Evolutionary conservation across 2,888 invertebrate genomes (phyloP).

Genomic region (Tachystola acroxantha): DNA sequence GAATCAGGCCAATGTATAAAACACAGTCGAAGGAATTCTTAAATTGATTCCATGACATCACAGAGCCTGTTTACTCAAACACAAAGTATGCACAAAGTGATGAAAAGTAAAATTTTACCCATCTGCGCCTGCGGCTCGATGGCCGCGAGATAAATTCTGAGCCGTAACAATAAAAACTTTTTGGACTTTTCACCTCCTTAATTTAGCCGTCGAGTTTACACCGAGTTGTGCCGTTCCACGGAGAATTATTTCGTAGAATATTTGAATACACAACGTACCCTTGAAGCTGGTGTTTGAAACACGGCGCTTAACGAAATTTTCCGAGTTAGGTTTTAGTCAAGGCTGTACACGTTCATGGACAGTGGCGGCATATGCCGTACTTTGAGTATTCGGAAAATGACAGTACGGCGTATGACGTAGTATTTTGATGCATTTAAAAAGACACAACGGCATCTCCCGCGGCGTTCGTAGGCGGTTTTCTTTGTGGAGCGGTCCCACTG

Average conservation of each 20-base stretch:
- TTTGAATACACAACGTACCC: conserved; percentile 6
- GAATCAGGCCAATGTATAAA: too few species aligned
- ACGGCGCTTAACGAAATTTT: too few species aligned
- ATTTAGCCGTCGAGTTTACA: conserved; percentile 32
- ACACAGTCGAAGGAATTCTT: too few species aligned
- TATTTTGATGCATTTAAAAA: too few species aligned
- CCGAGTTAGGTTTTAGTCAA: too few species aligned
- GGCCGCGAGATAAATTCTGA: conserved; percentile 33
- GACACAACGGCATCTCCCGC: too few species aligned
- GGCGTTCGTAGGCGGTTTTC: too few species aligned
- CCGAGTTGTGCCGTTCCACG: conserved; percentile 11
- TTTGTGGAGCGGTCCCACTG: too few species aligned
- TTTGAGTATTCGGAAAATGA: too few species aligned
- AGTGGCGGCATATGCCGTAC: too few species aligned
- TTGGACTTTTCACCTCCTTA: conserved; percentile 47
- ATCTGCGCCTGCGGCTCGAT: conserved; percentile 24
- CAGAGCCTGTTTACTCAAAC: conserved; percentile 18
- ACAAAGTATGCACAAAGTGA: conserved; percentile 24
- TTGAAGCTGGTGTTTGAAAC: conserved; percentile 1
- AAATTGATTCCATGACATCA: background rate
- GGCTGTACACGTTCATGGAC: too few species aligned
- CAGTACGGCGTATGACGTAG: too few species aligned
- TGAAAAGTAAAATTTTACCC: conserved; percentile 43
- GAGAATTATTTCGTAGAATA: conserved; percentile 12
- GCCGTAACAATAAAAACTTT: conserved; percentile 50